Percentiles rank a stretch among this genome's conserved stretches.
Conservation (phyloP, 1,140 invertebrate species). For the Trichoplusia ni region DNA sequence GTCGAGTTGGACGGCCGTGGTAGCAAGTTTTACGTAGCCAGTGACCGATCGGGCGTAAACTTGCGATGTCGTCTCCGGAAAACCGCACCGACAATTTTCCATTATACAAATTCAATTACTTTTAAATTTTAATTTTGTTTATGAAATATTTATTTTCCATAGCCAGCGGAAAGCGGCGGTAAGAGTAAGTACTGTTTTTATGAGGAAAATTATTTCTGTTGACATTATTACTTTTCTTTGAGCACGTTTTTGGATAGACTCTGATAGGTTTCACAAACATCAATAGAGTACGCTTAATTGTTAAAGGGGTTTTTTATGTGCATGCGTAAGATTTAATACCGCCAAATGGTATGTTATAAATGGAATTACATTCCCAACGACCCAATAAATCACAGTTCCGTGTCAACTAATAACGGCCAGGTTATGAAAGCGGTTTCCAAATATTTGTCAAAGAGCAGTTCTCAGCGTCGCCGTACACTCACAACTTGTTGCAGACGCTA, state of each 20-base stretch:
- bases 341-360: no score
- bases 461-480: conserved; percentile 16
- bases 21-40: conserved; percentile 21
- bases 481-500: conserved; percentile 35
- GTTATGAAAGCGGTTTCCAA: background rate
- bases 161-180: background rate
- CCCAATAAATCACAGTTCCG: no score
- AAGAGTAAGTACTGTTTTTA: background rate
- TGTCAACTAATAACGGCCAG: background rate
- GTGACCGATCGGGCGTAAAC: conserved; percentile 45
- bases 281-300: no score
- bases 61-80: background rate
- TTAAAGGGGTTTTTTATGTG: no score
- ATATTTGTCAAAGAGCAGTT: conserved; percentile 23
- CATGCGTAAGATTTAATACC: no score
- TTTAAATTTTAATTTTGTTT: background rate
- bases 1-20: background rate
- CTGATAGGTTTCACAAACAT: no score
- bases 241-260: no score
- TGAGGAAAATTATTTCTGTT: background rate
- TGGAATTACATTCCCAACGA: no score
- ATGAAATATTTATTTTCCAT: background rate
- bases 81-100: background rate
- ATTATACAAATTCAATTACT: background rate
- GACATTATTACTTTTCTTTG: no score